Percentiles rank a stretch among this genome's conserved stretches.
phyloP scores from a whole-genome alignment of 2,888 invertebrate genomes.

The Drosophila mercatorum region DNA sequence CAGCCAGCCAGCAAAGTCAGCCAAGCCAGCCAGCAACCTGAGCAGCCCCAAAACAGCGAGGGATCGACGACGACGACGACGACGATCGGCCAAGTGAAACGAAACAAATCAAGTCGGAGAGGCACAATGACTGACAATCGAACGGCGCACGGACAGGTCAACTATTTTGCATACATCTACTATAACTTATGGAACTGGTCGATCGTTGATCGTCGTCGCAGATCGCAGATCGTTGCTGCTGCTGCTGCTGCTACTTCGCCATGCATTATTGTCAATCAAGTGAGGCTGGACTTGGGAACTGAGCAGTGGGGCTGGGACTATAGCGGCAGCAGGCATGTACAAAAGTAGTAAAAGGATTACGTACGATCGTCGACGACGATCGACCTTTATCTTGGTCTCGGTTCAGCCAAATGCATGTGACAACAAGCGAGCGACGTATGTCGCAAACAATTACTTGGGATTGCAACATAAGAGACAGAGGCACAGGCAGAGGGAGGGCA shows the following conservation, averaged over 20 bases:
- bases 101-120: conserved; percentile 79
- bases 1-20: neutral
- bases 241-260: conserved; percentile 60
- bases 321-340: conserved; percentile 43
- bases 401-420: conserved; percentile 68
- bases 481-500: conserved; percentile 20
- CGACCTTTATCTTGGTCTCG: conserved; percentile 71
- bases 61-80: conserved; percentile 50
- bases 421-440: conserved; percentile 80
- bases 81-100: conserved; percentile 75
- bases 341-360: conserved; percentile 76
- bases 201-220: conserved; percentile 68
- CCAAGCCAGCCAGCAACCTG: conserved; percentile 34
- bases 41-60: conserved; percentile 42
- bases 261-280: conserved; percentile 82
- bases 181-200: conserved; percentile 81
- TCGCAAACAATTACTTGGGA: conserved; percentile 82
- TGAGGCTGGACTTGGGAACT: conserved; percentile 49
- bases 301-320: conserved; percentile 22
- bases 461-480: conserved; percentile 66
- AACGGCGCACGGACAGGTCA: conserved; percentile 82
- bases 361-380: conserved; percentile 60
- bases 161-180: conserved; percentile 83
- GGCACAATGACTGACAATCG: conserved; percentile 79
- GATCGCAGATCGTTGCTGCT: conserved; percentile 59